A percentile compares a stretch with the other conserved stretches of the same genome.
Conservation (phyloP, 37 sponge, comb jelly and placozoan genomes). For the Ianthella basta region DNA sequence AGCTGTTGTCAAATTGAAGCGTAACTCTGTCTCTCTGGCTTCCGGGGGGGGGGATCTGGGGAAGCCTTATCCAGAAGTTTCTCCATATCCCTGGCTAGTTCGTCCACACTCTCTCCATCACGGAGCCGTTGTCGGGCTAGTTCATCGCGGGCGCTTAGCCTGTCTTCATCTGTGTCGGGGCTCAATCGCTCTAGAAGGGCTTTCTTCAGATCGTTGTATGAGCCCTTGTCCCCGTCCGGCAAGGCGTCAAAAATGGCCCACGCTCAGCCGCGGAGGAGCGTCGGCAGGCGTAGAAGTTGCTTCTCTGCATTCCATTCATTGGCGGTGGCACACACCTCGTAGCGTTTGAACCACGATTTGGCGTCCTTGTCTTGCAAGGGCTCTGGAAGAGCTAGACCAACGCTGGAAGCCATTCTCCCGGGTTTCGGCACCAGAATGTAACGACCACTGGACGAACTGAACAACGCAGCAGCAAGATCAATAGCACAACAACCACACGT, state of each 20-base stretch:
- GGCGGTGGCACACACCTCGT: slow-evolving; percentile 11
- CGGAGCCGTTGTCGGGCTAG: neutral
- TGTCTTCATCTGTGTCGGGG: slow-evolving; percentile 22
- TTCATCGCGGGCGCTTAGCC: neutral
- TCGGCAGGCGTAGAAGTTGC: slow-evolving; percentile 13
- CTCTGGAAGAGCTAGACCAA: slow-evolving; percentile 3
- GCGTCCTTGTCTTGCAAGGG: neutral
- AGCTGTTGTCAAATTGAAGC: neutral
- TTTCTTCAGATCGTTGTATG: neutral
- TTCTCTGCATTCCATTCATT: neutral
- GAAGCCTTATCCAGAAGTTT: slow-evolving; percentile 12
- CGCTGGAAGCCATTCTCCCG: slow-evolving; percentile 10
- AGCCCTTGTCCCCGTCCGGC: neutral
- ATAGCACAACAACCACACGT: too few relatives aligned
- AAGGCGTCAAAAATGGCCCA: slow-evolving; percentile 21
- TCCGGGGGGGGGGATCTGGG: neutral
- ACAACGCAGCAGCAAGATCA: too few relatives aligned
- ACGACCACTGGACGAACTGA: neutral
- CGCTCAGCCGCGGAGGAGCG: neutral
- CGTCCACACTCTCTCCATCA: slow-evolving; percentile 11
- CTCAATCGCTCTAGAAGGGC: neutral
- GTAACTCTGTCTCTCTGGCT: neutral
- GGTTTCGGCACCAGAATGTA: slow-evolving; percentile 35
- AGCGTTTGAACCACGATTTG: slow-evolving; percentile 20
- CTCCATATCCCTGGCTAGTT: slow-evolving; percentile 14